A percentile compares a stretch with the other conserved stretches of the same genome.
Conservation (phyloP, 2,113 vertebrate species). For the Cisticola juncidis region DNA sequence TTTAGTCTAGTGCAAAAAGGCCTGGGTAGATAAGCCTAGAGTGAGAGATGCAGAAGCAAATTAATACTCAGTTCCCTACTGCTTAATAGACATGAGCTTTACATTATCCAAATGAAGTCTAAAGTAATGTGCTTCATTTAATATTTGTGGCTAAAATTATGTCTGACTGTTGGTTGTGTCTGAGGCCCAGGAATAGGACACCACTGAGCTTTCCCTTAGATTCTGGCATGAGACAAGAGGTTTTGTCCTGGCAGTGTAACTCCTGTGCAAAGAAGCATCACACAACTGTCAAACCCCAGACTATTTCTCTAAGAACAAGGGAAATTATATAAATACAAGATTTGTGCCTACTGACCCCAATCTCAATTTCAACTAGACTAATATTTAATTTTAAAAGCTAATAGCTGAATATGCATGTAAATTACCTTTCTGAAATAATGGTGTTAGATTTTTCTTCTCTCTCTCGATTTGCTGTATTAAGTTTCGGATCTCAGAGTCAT, state of each 20-base stretch:
- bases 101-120: not conserved
- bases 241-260: not conserved
- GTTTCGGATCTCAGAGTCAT: conserved; percentile 86
- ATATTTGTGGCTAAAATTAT: not conserved
- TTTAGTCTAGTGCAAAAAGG: not conserved
- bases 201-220: not conserved
- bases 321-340: not conserved
- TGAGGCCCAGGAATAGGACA: not conserved
- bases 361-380: not conserved
- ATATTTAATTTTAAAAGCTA: not conserved
- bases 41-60: not conserved
- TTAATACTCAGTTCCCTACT: not conserved
- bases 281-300: not conserved
- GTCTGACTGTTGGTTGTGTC: not conserved
- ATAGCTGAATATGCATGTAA: not conserved
- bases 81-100: not conserved
- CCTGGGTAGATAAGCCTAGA: rapidly evolving
- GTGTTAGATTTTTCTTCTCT: conserved; percentile 48
- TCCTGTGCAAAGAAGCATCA: not conserved
- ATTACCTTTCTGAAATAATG: not conserved
- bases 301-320: not conserved
- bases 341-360: not conserved
- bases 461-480: conserved; percentile 75
- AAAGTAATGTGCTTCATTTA: not conserved
- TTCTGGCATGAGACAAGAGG: not conserved